Evolutionary conservation across 2,113 vertebrate genomes (phyloP), one percentile per base, ranked within the genome.

Genomic region (Nannospalax galili): DNA sequence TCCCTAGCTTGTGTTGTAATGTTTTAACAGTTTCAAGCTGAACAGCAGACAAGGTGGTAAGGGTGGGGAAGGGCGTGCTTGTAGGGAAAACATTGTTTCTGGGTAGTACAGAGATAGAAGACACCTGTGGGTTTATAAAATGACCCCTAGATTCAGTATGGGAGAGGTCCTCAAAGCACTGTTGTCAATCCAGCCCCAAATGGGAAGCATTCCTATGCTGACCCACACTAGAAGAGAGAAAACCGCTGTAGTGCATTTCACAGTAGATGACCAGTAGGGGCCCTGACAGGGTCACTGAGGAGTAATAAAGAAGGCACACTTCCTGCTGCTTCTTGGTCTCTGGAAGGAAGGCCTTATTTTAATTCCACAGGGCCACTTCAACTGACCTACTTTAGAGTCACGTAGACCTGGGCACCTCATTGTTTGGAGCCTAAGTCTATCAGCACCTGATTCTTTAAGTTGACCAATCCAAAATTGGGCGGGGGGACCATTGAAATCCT

Each of bases 51-150:
- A 32, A 62, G 86, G 78, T 73, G 58, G 81, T 84, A 86, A 69
- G 84, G 90, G 15, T n/a, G 35, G 64, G 8, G 11, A 17, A n/a
- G 35, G 28, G 10, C 60, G 35, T 73, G n/a, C 32, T 7, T 62
- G 60, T 28, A 58, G 60, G 67, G 74, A 60, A 85, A 90, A 60
- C 52, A 82, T 37, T 64, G 52, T 87, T 94, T 90, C 77, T 92
- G 30, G 67, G 56, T 8, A 75, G 28, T 9, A 79, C 48, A 92
- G 80, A 90, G n/a, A 58, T 7, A 91, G 45, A 85, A 82, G 69
- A 70, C 5, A 84, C 42, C 85, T n/a, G 35, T 19, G 9, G 16
- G 77, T 82, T 86, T 69, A 64, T 73, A 75, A 88, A 62, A 92
- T 65, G 37, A 86, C 60, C 73, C 58, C 10, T 37, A 35, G 69